A percentile compares a stretch with the other conserved stretches of the same genome.
Conservation (phyloP, 2,888 invertebrate species). For the Noctua comes region DNA sequence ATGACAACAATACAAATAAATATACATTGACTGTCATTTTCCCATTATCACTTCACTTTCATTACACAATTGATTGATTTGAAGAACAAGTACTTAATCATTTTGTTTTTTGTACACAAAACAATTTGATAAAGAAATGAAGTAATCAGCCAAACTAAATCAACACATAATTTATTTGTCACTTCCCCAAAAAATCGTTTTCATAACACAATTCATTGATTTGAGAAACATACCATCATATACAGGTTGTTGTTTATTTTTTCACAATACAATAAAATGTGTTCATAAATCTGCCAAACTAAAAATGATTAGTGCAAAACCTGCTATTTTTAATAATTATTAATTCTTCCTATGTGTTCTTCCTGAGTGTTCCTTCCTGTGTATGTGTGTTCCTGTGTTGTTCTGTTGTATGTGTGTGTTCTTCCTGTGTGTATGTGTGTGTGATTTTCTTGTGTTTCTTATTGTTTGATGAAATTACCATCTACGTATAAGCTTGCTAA, state of each 20-base stretch:
- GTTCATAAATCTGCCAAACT: neutral
- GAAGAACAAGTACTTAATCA: neutral
- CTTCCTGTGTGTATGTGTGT: no score
- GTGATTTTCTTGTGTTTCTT: no score
- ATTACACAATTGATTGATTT: conserved; percentile 17
- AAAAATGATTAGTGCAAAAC: neutral
- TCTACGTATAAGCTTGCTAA: neutral
- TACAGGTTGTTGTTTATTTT: neutral
- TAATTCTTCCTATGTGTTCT: no score
- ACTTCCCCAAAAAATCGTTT: conserved; percentile 7
- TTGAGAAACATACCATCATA: neutral
- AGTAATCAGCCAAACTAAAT: neutral
- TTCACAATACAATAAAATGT: neutral
- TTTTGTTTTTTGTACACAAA: neutral
- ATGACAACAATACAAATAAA: conserved; percentile 13
- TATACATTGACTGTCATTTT: conserved; percentile 6
- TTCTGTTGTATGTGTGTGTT: no score
- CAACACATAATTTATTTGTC: no score
- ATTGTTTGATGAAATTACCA: conserved; percentile 33
- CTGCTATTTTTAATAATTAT: neutral
- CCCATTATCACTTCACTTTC: conserved; percentile 3
- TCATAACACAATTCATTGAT: neutral
- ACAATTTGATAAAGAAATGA: neutral
- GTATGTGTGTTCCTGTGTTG: no score
- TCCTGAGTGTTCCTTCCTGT: no score